phyloP scores from a whole-genome alignment of 2,113 vertebrate genomes.

The Siphamia tubifer region DNA sequence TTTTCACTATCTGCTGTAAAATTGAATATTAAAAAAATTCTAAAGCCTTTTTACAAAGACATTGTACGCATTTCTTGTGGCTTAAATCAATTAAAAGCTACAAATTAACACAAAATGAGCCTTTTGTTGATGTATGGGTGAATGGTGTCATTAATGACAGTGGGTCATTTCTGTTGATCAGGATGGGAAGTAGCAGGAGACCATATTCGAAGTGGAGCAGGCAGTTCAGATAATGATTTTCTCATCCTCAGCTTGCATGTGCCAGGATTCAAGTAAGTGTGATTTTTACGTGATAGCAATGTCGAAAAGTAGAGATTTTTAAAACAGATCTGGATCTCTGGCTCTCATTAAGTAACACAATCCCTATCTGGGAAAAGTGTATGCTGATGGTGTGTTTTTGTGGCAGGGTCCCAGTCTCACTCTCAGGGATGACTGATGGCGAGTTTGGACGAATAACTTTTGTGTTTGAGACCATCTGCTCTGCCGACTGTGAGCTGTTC shows the following conservation, averaged over 20 bases:
- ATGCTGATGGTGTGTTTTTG: neutral
- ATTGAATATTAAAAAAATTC: neutral
- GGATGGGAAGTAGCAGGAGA: conserved; percentile 98
- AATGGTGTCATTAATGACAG: neutral
- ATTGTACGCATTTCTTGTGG: too few species aligned
- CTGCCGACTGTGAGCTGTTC: conserved; percentile 92
- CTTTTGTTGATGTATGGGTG: neutral
- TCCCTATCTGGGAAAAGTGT: too few species aligned
- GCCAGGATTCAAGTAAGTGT: conserved; percentile 95
- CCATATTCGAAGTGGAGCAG: conserved; percentile 90
- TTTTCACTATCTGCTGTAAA: too few species aligned
- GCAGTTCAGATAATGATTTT: conserved; percentile 95
- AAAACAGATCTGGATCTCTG: too few species aligned
- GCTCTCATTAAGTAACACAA: too few species aligned
- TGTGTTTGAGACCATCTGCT: conserved; percentile 94
- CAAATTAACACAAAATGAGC: too few species aligned
- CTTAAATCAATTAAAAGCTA: too few species aligned
- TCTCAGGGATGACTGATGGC: conserved; percentile 84
- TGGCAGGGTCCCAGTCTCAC: conserved; percentile 88
- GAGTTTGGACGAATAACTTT: conserved; percentile 93
- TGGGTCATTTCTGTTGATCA: conserved; percentile 43
- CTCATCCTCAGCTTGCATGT: conserved; percentile 93
- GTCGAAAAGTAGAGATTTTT: too few species aligned
- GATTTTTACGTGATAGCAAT: neutral
- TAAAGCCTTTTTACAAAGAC: too few species aligned